A percentile compares a stretch with the other conserved stretches of the same genome.
These are phyloP conservation scores for Catostylus mosaicus DNA, from an alignment of 30 jellyfish, hydroid and myxozoan genomes.

Conservation along the genomic window DNA sequence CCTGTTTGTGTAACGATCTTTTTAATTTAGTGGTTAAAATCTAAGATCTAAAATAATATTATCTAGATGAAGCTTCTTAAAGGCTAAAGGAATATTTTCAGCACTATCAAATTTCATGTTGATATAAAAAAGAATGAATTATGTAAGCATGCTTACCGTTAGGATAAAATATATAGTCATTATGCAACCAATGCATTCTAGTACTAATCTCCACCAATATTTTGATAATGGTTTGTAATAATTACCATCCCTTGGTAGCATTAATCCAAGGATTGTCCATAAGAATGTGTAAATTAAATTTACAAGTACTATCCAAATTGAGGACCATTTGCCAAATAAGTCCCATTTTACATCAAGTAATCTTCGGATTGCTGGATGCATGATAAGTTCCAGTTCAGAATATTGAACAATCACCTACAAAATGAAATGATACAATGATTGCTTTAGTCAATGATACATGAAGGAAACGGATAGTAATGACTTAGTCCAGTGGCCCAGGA, in stretches of 20 bases:
- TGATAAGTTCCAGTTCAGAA: slow-evolving; percentile 86
- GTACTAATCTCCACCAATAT: slow-evolving; percentile 89
- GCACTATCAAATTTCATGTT: too few species aligned
- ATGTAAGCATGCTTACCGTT: slow-evolving; percentile 65
- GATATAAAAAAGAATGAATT: neutral
- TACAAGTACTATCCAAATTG: slow-evolving; percentile 73
- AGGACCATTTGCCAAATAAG: slow-evolving; percentile 91
- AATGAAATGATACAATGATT: neutral
- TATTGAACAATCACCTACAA: slow-evolving; percentile 85
- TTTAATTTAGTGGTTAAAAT: too few species aligned
- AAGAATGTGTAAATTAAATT: slow-evolving; percentile 81
- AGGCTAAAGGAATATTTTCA: too few species aligned
- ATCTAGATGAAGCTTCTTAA: too few species aligned
- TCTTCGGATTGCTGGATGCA: slow-evolving; percentile 98
- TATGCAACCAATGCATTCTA: slow-evolving; percentile 90
- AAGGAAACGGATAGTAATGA: too few species aligned
- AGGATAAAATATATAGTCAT: slow-evolving; percentile 90
- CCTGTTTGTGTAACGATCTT: too few species aligned
- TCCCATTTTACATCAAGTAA: slow-evolving; percentile 89
- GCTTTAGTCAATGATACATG: too few species aligned
- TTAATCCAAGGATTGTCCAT: slow-evolving; percentile 92
- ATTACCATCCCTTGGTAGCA: slow-evolving; percentile 92
- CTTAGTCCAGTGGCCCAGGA: too few species aligned
- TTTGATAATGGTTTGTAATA: slow-evolving; percentile 85
- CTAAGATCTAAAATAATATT: too few species aligned